phyloP scores from a whole-genome alignment of 1,140 invertebrate species.

The Aphaenogaster floridana region DNA sequence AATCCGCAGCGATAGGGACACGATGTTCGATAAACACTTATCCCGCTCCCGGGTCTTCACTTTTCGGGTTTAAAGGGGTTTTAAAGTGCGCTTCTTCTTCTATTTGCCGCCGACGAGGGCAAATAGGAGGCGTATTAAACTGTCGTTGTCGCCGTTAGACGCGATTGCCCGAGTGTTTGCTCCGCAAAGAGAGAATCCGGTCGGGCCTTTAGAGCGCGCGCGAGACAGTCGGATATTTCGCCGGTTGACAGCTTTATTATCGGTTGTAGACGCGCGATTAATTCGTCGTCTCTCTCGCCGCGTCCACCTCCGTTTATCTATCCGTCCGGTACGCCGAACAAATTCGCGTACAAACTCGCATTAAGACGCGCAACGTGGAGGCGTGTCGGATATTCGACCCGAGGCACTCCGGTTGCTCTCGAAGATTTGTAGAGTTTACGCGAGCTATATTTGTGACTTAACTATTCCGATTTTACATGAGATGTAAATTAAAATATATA shows the following conservation, averaged over 20 bases:
- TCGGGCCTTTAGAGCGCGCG: slow-evolving; percentile 22
- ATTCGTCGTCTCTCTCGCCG: slow-evolving; percentile 22
- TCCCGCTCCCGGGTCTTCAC: not conserved
- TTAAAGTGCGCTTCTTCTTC: slow-evolving; percentile 22
- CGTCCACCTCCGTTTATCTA: slow-evolving; percentile 26
- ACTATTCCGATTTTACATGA: not conserved
- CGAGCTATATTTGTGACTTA: not conserved
- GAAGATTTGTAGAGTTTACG: not conserved
- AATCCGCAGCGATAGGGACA: not conserved
- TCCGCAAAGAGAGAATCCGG: slow-evolving; percentile 46
- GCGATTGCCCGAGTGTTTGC: slow-evolving; percentile 53
- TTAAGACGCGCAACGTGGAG: not conserved
- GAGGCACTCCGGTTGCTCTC: not conserved
- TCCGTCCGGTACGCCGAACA: not conserved
- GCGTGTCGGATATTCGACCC: slow-evolving; percentile 8
- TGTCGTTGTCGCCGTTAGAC: slow-evolving; percentile 36
- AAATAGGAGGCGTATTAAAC: slow-evolving; percentile 40
- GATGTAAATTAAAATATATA: not conserved
- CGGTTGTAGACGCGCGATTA: slow-evolving; percentile 39
- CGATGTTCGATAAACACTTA: not conserved
- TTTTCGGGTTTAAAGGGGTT: not conserved
- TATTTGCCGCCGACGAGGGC: slow-evolving; percentile 30
- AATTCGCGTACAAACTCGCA: not conserved
- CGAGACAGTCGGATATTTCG: slow-evolving; percentile 31
- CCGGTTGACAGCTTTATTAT: slow-evolving; percentile 39